Conservation (phyloP, 2,113 vertebrate species). For the Collichthys lucidus region DNA sequence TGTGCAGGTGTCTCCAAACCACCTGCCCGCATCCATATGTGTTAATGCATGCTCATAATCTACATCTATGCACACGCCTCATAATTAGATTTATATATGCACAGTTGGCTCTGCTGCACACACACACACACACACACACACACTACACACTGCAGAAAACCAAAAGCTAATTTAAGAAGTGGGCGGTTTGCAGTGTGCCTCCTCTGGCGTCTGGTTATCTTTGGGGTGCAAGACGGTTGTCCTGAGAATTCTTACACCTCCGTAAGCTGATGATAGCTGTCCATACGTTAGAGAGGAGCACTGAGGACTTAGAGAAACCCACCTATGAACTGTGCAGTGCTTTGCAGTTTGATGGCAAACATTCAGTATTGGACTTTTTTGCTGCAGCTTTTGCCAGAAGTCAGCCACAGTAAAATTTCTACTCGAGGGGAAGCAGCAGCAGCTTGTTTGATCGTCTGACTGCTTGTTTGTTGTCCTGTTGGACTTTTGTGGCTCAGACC, state of each 20-base stretch:
- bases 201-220: conserved; percentile 63
- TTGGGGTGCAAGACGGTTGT: conserved; percentile 33
- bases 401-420: not conserved
- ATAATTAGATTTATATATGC: conserved; percentile 55
- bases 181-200: conserved; percentile 55
- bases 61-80: conserved; percentile 2
- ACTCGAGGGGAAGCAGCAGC: too few relatives aligned
- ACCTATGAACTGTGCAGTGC: not conserved
- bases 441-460: not conserved
- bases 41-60: not conserved
- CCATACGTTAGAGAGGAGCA: conserved; percentile 6
- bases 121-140: conserved; percentile 32
- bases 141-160: conserved; percentile 62
- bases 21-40: not conserved
- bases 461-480: not conserved
- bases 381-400: not conserved
- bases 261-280: conserved; percentile 14
- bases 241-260: not conserved
- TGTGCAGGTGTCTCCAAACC: conserved; percentile 36
- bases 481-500: not conserved
- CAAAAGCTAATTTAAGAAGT: conserved; percentile 59
- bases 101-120: conserved; percentile 37
- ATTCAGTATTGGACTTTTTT: not conserved
- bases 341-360: not conserved
- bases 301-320: not conserved